Base-by-base conservation (phyloP, 2,797 vertebrate species). In the Sciurus carolinensis region DNA sequence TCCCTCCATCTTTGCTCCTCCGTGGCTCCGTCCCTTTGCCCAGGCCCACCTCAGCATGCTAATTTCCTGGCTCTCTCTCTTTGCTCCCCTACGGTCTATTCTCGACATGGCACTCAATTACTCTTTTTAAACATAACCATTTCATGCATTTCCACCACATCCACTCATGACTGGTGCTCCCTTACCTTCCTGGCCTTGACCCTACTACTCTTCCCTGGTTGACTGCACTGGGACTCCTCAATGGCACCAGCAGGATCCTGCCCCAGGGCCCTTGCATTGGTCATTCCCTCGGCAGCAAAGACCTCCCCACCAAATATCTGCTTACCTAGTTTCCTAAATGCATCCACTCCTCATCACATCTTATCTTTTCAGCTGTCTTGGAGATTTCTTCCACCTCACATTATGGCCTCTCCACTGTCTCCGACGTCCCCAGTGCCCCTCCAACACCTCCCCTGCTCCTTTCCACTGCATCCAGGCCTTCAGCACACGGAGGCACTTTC, bases 1-100 rank as follows among this genome's bases (percentile, higher is more conserved):
- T 1, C 22, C 3, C 26, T 1, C 42, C 44, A 13, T 1, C 14
- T 11, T 7, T 1, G 14, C 10, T 8, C 17, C 47, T 80, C 64
- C 22, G 0, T 0, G 2, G n/a, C 7, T 22, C 7, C 0, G 5
- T 2, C 7, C 50, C 33, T 9, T 42, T 44, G 42, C 5, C 18
- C 50, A 0, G 54, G 54, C 20, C 54, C 54, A 7, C 22, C 20
- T 57, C 12, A 20, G 36, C 6, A 26, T 3, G 1, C 26, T 42
- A 1, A 17, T 11, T 39, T 39, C 39, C 39, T 44, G 36, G 24
- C 13, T 64, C 30, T 54, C 44, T 64, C n/a, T 86, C 85, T 50
- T n/a, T 30, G 12, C 4, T 28, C 20, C 67, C 22, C 66, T 42
- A 0, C 11, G 26, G 8, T 39, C 28, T 57, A 1, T 36, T 17